A percentile compares a stretch with the other conserved stretches of the same genome.
Evolutionary conservation across 2,113 vertebrate species (phyloP).

Genomic region (Ciconia stormi): DNA sequence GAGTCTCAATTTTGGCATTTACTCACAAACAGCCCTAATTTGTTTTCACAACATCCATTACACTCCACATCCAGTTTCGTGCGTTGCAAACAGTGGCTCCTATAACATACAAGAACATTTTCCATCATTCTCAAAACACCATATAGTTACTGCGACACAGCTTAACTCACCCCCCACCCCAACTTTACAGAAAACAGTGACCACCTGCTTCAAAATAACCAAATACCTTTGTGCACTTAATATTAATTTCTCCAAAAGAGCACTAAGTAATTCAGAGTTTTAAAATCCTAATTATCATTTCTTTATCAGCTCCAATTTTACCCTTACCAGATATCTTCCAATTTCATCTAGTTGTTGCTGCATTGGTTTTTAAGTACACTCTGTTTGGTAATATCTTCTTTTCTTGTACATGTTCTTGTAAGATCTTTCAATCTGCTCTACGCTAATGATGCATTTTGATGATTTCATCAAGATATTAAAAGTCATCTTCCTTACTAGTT

Average conservation of each 20-base stretch:
- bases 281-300: not conserved
- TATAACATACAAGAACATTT: not conserved
- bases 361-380: fast-evolving
- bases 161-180: not conserved
- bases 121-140: not conserved
- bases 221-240: not conserved
- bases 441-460: too few species aligned
- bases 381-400: not conserved
- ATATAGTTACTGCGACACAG: not conserved
- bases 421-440: not conserved
- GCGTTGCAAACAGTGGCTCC: not conserved
- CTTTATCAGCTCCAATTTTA: not conserved
- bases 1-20: not conserved
- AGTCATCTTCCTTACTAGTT: not conserved
- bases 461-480: not conserved
- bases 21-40: not conserved
- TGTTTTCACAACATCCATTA: not conserved
- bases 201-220: not conserved
- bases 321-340: not conserved
- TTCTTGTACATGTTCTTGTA: not conserved
- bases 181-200: not conserved
- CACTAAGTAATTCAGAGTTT: not conserved
- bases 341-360: not conserved
- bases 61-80: not conserved
- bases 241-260: not conserved